These are phyloP conservation scores for Notothenia rossii DNA, from an alignment of 2,113 vertebrate genomes.

Conservation along the genomic window DNA sequence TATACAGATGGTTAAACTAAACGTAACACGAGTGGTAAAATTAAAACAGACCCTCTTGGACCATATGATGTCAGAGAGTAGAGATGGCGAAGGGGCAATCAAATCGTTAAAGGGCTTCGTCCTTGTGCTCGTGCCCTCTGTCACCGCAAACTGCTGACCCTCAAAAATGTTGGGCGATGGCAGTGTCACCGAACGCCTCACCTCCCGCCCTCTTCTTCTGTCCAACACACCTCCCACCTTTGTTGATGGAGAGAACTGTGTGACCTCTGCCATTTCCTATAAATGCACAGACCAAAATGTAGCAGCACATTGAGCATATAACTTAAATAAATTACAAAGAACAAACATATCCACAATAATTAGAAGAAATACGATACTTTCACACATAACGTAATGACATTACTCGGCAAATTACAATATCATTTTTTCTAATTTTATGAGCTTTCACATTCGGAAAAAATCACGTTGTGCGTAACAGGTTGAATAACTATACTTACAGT, in stretches of 20 bases:
- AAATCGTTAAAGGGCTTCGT: conserved; percentile 27
- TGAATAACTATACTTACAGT: too few species aligned
- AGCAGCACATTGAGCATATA: background rate
- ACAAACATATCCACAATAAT: background rate
- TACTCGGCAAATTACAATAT: too few species aligned
- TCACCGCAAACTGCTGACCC: conserved; percentile 56
- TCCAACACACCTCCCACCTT: conserved; percentile 20
- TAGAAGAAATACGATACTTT: too few species aligned
- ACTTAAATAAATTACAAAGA: background rate
- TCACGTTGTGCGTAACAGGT: too few species aligned
- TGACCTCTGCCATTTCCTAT: conserved; percentile 13
- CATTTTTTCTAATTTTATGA: too few species aligned
- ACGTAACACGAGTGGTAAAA: too few species aligned
- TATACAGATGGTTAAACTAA: background rate
- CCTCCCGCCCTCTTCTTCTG: conserved; percentile 8
- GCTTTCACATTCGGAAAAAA: too few species aligned
- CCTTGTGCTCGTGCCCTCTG: conserved; percentile 34
- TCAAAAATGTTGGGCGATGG: background rate
- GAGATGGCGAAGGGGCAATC: conserved; percentile 8
- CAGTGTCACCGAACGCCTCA: conserved; percentile 18
- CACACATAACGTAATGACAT: too few species aligned
- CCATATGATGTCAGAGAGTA: background rate
- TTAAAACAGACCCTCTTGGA: background rate
- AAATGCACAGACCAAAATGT: background rate
- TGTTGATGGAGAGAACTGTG: conserved; percentile 21